phyloP scores from a whole-genome alignment of 2,797 vertebrate species.

The Lagodon rhomboides region DNA sequence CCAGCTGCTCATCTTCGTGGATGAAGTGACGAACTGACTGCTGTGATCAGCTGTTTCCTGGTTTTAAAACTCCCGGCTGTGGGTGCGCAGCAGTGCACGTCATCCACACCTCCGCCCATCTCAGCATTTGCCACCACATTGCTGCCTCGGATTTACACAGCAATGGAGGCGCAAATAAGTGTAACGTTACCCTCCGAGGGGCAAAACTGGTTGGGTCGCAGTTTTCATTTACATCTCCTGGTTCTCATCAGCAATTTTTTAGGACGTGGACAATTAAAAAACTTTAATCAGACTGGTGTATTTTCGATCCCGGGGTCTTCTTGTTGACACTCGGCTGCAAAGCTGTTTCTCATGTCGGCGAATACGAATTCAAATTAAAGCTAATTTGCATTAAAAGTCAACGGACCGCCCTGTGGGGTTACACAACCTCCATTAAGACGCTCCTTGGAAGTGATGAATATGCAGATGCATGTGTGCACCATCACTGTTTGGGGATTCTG shows the following conservation, averaged over 20 bases:
- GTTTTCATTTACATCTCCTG: background rate
- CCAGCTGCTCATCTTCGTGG: no score
- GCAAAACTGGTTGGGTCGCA: no score
- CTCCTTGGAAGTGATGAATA: constrained; percentile 1
- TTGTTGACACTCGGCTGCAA: background rate
- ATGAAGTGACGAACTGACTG: no score
- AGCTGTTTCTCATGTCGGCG: background rate
- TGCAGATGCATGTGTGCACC: background rate
- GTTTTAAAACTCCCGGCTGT: no score
- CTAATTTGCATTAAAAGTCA: background rate
- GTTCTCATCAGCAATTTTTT: constrained; percentile 8
- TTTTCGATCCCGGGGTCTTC: background rate
- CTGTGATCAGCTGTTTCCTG: no score
- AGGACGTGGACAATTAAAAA: background rate
- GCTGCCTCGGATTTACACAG: no score
- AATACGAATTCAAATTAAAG: background rate
- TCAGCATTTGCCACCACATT: no score
- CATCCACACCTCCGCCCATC: no score
- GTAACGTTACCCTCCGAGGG: no score
- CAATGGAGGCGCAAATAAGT: no score
- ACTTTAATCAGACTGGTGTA: background rate
- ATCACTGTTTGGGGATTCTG: constrained; percentile 2
- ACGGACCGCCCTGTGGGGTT: background rate
- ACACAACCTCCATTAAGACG: background rate
- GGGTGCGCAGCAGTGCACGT: no score